Percentiles rank a stretch among this genome's conserved stretches.
Conservation (phyloP, 2,113 vertebrate species). For the Semnornis frantzii region DNA sequence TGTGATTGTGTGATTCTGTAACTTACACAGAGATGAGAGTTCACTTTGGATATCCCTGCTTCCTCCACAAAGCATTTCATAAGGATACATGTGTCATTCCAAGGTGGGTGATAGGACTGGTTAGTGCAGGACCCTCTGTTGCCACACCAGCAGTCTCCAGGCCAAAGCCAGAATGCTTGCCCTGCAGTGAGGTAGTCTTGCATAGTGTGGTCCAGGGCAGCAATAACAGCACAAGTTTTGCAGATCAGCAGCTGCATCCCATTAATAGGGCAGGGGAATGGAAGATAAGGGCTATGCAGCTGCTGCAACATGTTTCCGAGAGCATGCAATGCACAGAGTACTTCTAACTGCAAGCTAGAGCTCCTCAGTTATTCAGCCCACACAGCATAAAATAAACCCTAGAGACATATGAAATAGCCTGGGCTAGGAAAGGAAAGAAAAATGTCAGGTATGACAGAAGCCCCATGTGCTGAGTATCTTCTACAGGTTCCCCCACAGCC, state of each 20-base stretch:
- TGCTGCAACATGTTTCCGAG: background rate
- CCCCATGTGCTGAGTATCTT: background rate
- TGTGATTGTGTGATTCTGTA: background rate
- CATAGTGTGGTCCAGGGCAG: rapidly evolving
- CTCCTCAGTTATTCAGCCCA: background rate
- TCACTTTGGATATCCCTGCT: background rate
- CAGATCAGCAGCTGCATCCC: background rate
- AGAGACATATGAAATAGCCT: background rate
- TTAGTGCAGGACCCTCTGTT: background rate
- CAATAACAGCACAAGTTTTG: background rate
- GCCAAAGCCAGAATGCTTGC: background rate
- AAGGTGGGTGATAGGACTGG: background rate
- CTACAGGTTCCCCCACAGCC: background rate
- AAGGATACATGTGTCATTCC: background rate
- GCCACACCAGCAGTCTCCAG: background rate
- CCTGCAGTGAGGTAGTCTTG: background rate
- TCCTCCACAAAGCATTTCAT: background rate
- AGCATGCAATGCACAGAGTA: background rate
- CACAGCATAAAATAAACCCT: background rate
- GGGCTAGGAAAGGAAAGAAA: background rate
- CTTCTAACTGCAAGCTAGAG: background rate
- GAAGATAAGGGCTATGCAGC: background rate
- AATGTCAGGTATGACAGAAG: background rate
- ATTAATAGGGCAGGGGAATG: background rate
- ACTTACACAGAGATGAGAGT: background rate